These are phyloP conservation scores for western clawed frog (Xenopus tropicalis) DNA, from an alignment of 2,113 vertebrate genomes.

Conservation along the genomic window UCB_Xtro_10.0 CM004445.2:95835001-95835500, in stretches of 20 bases:
- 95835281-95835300: constrained; percentile 33
- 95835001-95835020: no score
- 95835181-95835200: constrained; percentile 10
- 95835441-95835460: neutral
- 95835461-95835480: neutral
- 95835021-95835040: no score
- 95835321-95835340: constrained; percentile 40
- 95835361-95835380: constrained; percentile 26
- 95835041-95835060: no score
- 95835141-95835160: no score
- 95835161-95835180: constrained; percentile 22
- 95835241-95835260: constrained; percentile 33
- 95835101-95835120: no score
- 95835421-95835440: neutral
- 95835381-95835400: neutral
- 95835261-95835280: constrained; percentile 35
- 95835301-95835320: constrained; percentile 41
- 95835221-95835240: constrained; percentile 34
- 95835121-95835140: no score
- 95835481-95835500: neutral
- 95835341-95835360: constrained; percentile 38
- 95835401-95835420: neutral
- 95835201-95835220: constrained; percentile 40
- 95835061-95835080: no score
- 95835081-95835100: no score